Conservation (phyloP, 2,113 vertebrate species). For the Candoia aspera region DNA sequence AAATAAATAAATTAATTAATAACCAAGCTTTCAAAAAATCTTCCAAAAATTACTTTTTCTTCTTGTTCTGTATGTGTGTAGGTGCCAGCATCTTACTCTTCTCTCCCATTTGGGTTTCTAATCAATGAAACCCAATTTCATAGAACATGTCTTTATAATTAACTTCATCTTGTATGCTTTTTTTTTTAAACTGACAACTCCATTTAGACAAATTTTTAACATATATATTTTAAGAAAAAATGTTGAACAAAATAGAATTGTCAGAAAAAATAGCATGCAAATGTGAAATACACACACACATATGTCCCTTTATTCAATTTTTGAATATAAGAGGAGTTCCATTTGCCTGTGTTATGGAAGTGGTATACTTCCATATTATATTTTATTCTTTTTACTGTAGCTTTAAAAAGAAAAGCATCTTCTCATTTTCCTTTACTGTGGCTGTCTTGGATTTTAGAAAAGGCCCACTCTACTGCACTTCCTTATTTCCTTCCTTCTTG, state of each 20-base stretch:
- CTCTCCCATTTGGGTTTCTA: background rate
- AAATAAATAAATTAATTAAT: too few relatives aligned
- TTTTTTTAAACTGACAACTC: background rate
- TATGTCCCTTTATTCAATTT: background rate
- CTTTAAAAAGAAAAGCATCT: background rate
- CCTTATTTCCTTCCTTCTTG: background rate
- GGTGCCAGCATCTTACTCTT: background rate
- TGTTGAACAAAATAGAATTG: background rate
- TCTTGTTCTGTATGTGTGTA: background rate
- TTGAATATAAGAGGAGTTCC: background rate
- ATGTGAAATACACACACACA: background rate
- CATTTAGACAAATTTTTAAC: background rate
- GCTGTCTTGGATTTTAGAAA: background rate
- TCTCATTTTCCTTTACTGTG: background rate
- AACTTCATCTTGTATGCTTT: background rate
- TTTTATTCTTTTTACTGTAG: background rate
- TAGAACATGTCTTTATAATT: background rate
- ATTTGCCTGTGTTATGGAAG: background rate
- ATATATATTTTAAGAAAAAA: background rate
- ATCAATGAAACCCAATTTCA: background rate
- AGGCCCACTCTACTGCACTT: background rate
- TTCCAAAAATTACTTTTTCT: background rate
- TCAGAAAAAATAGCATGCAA: background rate
- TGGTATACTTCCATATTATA: background rate
- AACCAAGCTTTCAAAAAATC: background rate